These are phyloP conservation scores for Drosophila acutilabella DNA, from an alignment of 2,888 invertebrate species.

Conservation along the genomic window DNA sequence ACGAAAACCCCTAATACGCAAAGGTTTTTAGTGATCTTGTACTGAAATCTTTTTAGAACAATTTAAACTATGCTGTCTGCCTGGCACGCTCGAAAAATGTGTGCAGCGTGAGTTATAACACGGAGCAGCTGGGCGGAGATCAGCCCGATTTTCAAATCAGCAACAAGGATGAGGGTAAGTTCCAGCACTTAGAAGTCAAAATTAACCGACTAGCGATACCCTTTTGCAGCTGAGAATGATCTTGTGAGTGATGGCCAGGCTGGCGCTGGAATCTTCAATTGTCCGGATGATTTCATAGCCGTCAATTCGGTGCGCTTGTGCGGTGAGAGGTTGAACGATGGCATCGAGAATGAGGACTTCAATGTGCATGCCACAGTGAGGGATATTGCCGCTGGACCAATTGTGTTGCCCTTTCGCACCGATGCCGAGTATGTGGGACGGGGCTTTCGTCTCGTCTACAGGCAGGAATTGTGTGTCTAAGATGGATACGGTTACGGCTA, in stretches of 20 bases:
- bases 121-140: slow-evolving; percentile 84
- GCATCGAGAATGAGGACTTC: slow-evolving; percentile 86
- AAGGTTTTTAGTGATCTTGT: neutral
- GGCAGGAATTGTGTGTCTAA: slow-evolving; percentile 88
- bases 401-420: slow-evolving; percentile 89
- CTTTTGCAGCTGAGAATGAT: slow-evolving; percentile 87
- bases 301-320: slow-evolving; percentile 90
- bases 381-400: slow-evolving; percentile 89
- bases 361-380: slow-evolving; percentile 89
- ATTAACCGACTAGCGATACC: neutral
- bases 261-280: slow-evolving; percentile 90
- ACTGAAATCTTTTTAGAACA: slow-evolving; percentile 86
- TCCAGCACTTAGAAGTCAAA: neutral
- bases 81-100: slow-evolving; percentile 87
- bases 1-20: slow-evolving; percentile 60
- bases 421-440: slow-evolving; percentile 88
- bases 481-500: slow-evolving; percentile 26
- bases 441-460: slow-evolving; percentile 90
- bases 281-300: slow-evolving; percentile 91
- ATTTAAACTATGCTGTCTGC: slow-evolving; percentile 91
- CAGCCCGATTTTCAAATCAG: slow-evolving; percentile 88
- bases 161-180: slow-evolving; percentile 88
- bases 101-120: slow-evolving; percentile 89
- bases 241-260: slow-evolving; percentile 89
- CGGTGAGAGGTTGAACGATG: slow-evolving; percentile 91